These are phyloP conservation scores for Spilosoma lubricipeda DNA, from an alignment of 2,888 invertebrate genomes.

Conservation along the genomic window DNA sequence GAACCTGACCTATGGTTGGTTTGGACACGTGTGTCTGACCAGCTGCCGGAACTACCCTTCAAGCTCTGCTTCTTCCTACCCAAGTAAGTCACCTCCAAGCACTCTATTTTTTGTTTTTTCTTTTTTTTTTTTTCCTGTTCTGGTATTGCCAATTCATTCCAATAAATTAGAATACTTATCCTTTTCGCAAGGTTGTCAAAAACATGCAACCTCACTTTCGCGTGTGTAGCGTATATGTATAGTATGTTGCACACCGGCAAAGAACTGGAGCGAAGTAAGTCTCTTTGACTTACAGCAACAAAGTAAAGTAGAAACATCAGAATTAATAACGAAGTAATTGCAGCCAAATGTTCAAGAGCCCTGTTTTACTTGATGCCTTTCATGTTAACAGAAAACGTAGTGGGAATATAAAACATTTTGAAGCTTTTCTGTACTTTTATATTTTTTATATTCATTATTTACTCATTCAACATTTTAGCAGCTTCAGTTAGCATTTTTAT, in stretches of 20 bases:
- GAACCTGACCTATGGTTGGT: too few species aligned
- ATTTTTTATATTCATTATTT: background rate
- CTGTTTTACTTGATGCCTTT: background rate
- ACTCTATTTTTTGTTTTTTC: too few species aligned
- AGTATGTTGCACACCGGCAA: background rate
- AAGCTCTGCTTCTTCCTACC: too few species aligned
- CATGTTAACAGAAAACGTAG: background rate
- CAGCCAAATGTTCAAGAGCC: background rate
- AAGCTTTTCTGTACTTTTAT: background rate
- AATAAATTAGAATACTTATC: background rate
- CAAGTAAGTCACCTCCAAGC: too few species aligned
- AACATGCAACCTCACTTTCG: background rate
- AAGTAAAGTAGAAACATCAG: background rate
- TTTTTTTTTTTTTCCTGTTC: too few species aligned
- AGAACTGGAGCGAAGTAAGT: background rate
- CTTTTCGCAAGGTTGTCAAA: background rate
- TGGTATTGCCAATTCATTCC: too few species aligned
- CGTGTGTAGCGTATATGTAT: background rate
- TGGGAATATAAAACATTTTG: background rate
- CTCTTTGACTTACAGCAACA: background rate
- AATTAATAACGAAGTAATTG: background rate
- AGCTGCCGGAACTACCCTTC: too few species aligned
- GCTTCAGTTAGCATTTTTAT: background rate
- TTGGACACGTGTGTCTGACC: too few species aligned
- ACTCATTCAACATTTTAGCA: background rate